Evolutionary conservation across 2,888 invertebrate species (phyloP).

Genomic region (Caradrina clavipalpis): DNA sequence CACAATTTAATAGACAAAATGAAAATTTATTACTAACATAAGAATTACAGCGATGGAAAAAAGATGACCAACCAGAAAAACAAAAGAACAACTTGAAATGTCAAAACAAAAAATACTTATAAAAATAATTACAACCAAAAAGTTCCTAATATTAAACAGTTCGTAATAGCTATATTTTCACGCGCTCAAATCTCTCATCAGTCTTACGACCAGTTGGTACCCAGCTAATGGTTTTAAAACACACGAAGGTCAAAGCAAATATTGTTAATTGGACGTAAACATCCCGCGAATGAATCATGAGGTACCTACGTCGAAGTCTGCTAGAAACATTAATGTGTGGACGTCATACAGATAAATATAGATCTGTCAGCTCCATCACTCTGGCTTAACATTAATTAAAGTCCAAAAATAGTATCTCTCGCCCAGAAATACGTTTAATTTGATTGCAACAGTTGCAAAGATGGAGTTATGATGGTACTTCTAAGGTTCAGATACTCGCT

Average conservation of each 20-base stretch:
- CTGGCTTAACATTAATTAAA: slow-evolving; percentile 39
- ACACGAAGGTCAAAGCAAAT: slow-evolving; percentile 50
- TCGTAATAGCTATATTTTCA: slow-evolving; percentile 16
- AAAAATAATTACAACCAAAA: too few species aligned
- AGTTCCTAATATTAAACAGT: too few species aligned
- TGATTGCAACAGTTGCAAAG: slow-evolving; percentile 6
- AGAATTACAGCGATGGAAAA: too few species aligned
- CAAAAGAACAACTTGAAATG: too few species aligned
- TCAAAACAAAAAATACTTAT: too few species aligned
- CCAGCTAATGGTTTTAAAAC: slow-evolving; percentile 38
- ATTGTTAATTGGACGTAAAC: slow-evolving; percentile 51
- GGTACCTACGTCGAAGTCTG: slow-evolving; percentile 27
- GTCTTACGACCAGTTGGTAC: slow-evolving; percentile 16
- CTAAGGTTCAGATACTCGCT: too few species aligned
- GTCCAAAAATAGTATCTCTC: slow-evolving; percentile 35
- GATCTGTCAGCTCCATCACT: slow-evolving; percentile 31
- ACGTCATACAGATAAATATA: slow-evolving; percentile 52
- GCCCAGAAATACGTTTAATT: slow-evolving; percentile 24
- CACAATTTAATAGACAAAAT: too few species aligned
- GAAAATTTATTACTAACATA: too few species aligned
- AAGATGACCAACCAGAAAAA: too few species aligned
- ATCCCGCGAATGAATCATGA: slow-evolving; percentile 50
- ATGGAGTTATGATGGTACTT: too few species aligned
- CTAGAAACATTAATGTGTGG: slow-evolving; percentile 26
- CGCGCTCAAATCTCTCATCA: slow-evolving; percentile 14